Conservation (phyloP, 2,888 invertebrate species). For the Philereme transversata region DNA sequence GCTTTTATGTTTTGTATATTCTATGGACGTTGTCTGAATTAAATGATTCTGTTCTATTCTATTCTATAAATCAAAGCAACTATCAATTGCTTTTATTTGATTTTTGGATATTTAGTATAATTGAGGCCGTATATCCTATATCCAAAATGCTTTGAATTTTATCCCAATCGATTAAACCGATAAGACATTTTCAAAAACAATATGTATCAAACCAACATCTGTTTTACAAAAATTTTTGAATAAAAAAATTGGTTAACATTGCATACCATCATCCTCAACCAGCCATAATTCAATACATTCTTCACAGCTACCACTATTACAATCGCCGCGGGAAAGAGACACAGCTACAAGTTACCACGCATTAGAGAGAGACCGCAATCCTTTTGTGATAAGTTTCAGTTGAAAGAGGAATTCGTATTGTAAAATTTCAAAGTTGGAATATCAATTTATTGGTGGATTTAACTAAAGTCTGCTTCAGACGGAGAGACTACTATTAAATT, state of each 20-base stretch:
- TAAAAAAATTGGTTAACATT: neutral
- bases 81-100: too few relatives aligned
- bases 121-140: too few relatives aligned
- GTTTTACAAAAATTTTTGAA: too few relatives aligned
- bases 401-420: constrained; percentile 46
- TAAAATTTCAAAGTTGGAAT: constrained; percentile 67
- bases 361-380: constrained; percentile 42
- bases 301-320: constrained; percentile 71
- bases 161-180: too few relatives aligned
- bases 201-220: neutral
- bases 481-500: neutral
- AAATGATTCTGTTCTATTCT: too few relatives aligned
- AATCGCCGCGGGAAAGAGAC: constrained; percentile 63
- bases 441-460: constrained; percentile 39
- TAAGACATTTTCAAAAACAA: neutral
- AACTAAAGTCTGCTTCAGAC: constrained; percentile 11
- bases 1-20: too few relatives aligned
- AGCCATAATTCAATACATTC: constrained; percentile 75
- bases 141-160: neutral
- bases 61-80: too few relatives aligned
- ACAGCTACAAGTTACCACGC: constrained; percentile 15
- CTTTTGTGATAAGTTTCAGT: constrained; percentile 68
- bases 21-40: too few relatives aligned
- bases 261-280: constrained; percentile 49
- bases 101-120: too few relatives aligned